Conservation (phyloP, 2,888 invertebrate genomes). For the Mythimna albipuncta region DNA sequence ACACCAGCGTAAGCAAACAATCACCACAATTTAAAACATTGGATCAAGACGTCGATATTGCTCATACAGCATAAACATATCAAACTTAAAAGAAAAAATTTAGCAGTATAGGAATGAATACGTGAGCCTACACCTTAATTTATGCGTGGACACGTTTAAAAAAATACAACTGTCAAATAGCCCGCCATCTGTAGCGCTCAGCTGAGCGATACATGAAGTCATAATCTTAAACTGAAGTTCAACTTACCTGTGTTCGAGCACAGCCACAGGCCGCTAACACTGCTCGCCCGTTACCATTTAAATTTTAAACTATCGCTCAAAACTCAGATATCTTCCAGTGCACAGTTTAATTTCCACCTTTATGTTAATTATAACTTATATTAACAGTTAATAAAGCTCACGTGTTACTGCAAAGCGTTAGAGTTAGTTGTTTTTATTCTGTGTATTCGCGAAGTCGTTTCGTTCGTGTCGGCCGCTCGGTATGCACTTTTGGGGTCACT, state of each 20-base stretch:
- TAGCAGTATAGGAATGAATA: constrained; percentile 56
- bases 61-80: constrained; percentile 41
- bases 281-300: constrained; percentile 68
- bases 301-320: constrained; percentile 66
- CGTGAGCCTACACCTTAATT: constrained; percentile 69
- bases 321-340: constrained; percentile 70
- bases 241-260: constrained; percentile 80
- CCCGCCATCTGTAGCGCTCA: constrained; percentile 58
- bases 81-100: constrained; percentile 35
- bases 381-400: constrained; percentile 81
- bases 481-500: constrained; percentile 85
- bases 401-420: constrained; percentile 80
- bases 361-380: constrained; percentile 76
- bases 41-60: constrained; percentile 60
- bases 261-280: constrained; percentile 68
- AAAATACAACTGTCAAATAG: constrained; percentile 73
- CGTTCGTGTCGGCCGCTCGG: constrained; percentile 85
- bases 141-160: constrained; percentile 77
- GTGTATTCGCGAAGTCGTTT: constrained; percentile 82
- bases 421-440: constrained; percentile 73
- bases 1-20: constrained; percentile 62
- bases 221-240: constrained; percentile 36
- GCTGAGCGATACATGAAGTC: constrained; percentile 57
- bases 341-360: constrained; percentile 82
- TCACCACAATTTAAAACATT: constrained; percentile 62